A percentile compares a stretch with the other conserved stretches of the same genome.
Conservation (phyloP, 2,797 vertebrate genomes). For the Halcyon chelicuti region DNA sequence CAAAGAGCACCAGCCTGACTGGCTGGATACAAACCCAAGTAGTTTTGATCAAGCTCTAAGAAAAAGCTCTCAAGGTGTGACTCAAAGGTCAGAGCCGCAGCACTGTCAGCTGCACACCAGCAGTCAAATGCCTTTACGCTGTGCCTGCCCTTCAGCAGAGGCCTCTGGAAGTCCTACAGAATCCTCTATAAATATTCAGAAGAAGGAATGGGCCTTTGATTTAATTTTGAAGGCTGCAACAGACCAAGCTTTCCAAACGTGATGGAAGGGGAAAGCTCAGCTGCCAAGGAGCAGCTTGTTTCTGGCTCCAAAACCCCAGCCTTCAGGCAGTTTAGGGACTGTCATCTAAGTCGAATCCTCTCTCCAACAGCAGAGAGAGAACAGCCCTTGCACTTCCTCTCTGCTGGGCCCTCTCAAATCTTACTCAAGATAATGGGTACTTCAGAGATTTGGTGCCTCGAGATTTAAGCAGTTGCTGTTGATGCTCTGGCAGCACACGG, state of each 20-base stretch:
- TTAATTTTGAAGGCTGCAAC: slow-evolving; percentile 18
- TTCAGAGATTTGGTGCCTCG: not conserved
- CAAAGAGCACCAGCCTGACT: not conserved
- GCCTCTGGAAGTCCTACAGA: not conserved
- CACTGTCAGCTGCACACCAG: not conserved
- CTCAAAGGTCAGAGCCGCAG: not conserved
- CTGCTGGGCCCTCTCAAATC: not conserved
- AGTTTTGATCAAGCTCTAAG: not conserved
- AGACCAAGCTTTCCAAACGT: not conserved
- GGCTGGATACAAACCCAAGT: not conserved
- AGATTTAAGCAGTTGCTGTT: not conserved
- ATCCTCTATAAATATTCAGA: slow-evolving; percentile 22
- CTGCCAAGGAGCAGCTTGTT: not conserved
- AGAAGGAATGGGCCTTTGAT: not conserved
- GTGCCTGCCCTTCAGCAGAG: not conserved
- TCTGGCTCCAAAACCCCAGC: not conserved
- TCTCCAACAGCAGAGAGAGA: not conserved
- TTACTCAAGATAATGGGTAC: not conserved
- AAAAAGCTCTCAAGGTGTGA: not conserved
- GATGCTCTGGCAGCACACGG: not conserved
- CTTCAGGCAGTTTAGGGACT: not conserved
- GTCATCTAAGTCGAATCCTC: not conserved
- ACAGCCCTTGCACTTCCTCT: not conserved
- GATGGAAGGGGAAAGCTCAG: not conserved
- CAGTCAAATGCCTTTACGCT: not conserved